Percentiles rank a stretch among this genome's conserved stretches.
Evolutionary conservation across 2,797 vertebrate species (phyloP).

Genomic region (Dromococcyx pavoninus): DNA sequence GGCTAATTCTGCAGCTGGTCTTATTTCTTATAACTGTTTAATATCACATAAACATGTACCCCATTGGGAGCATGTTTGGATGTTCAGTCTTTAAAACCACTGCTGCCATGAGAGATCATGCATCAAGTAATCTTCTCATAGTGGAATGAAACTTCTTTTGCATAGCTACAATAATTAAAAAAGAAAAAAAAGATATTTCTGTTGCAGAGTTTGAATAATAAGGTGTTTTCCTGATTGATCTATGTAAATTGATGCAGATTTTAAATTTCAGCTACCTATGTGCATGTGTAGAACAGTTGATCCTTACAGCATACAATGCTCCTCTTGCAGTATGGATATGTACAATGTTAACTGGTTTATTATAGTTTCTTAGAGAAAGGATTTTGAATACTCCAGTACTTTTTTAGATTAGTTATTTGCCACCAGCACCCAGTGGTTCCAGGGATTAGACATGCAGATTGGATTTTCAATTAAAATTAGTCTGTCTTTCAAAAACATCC

Average conservation of each 20-base stretch:
- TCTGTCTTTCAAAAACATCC: not conserved
- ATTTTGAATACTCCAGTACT: not conserved
- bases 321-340: not conserved
- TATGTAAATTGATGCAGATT: not conserved
- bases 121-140: not conserved
- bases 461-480: conserved; percentile 58
- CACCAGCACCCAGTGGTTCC: not conserved
- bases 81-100: conserved; percentile 10
- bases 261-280: not conserved
- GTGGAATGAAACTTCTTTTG: not conserved
- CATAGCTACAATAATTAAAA: not conserved
- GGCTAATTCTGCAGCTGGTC: not conserved
- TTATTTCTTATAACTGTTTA: conserved; percentile 4
- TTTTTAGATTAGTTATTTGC: conserved; percentile 13
- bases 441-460: conserved; percentile 52
- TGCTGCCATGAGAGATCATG: not conserved
- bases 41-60: not conserved
- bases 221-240: not conserved
- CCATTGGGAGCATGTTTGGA: not conserved
- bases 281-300: not conserved
- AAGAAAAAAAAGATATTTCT: not conserved
- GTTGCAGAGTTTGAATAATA: not conserved
- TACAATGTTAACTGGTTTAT: not conserved
- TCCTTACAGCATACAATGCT: not conserved
- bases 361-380: not conserved